A percentile compares a stretch with the other conserved stretches of the same genome.
Conservation (phyloP, 1,140 invertebrate species). For the Brachionus rubens region DNA sequence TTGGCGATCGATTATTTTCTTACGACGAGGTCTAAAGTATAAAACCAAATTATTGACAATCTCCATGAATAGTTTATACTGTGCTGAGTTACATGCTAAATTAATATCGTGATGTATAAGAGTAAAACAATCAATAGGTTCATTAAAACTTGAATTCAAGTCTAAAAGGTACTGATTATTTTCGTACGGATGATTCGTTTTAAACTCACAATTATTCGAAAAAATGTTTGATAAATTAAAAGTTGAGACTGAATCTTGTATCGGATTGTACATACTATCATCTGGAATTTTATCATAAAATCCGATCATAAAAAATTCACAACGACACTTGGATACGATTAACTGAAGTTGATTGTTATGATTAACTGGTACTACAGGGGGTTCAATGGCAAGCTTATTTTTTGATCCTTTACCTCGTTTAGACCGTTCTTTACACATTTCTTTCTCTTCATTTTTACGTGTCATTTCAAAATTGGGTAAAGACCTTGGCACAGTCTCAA, state of each 20-base stretch:
- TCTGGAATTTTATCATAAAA: conserved; percentile 38
- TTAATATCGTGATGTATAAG: conserved; percentile 96
- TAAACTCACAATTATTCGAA: not conserved
- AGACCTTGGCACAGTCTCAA: no score
- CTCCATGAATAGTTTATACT: conserved; percentile 92
- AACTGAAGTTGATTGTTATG: not conserved
- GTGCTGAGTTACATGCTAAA: conserved; percentile 88
- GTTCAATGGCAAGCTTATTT: no score
- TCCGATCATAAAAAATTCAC: conserved; percentile 38
- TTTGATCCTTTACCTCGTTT: no score
- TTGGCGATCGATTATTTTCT: conserved; percentile 64
- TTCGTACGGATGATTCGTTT: not conserved
- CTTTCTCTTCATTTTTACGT: no score
- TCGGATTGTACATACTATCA: not conserved
- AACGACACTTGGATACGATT: conserved; percentile 28
- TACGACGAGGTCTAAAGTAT: conserved; percentile 90
- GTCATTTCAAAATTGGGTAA: no score
- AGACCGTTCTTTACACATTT: no score
- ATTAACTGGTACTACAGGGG: no score
- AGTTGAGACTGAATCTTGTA: conserved; percentile 7
- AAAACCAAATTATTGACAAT: conserved; percentile 93
- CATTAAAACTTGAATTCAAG: conserved; percentile 62
- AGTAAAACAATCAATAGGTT: conserved; percentile 90
- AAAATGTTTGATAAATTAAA: not conserved
- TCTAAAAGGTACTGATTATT: conserved; percentile 1